These are phyloP conservation scores for Geotrypetes seraphini DNA, from an alignment of 2,797 vertebrate species.

Conservation along the genomic window DNA sequence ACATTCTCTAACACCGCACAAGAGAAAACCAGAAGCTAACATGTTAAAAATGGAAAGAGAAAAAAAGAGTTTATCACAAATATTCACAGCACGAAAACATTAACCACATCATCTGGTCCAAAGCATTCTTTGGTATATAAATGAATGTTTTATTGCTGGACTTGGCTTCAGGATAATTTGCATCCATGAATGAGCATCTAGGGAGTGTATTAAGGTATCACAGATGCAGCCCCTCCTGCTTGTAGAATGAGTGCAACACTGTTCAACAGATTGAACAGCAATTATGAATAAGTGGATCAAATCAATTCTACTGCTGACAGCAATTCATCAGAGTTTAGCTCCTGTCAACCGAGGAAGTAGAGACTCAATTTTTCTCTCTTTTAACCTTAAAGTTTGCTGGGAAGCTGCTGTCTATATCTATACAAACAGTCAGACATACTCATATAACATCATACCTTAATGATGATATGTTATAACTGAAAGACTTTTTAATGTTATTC, in stretches of 20 bases:
- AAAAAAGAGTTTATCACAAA: too few relatives aligned
- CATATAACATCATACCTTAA: too few relatives aligned
- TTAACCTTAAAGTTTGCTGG: accelerated
- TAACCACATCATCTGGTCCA: accelerated
- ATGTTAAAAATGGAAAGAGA: too few relatives aligned
- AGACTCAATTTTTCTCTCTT: neutral
- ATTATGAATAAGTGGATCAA: neutral
- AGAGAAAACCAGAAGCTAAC: too few relatives aligned
- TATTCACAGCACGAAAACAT: neutral
- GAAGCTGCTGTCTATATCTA: neutral
- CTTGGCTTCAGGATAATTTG: neutral
- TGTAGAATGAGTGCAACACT: accelerated
- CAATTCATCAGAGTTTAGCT: neutral
- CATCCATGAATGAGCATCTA: neutral
- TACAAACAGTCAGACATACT: too few relatives aligned
- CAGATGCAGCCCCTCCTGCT: accelerated
- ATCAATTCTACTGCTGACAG: neutral
- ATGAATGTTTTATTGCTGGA: accelerated
- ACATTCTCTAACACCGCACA: too few relatives aligned
- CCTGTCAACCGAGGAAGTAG: neutral
- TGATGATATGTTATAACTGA: too few relatives aligned
- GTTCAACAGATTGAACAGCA: accelerated
- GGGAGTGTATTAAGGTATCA: neutral
- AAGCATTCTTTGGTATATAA: accelerated
- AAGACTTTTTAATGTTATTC: too few relatives aligned